A percentile compares a stretch with the other conserved stretches of the same genome.
Conservation (phyloP, 92 coral and sea anemone genomes). For the Desmophyllum pertusum region DNA sequence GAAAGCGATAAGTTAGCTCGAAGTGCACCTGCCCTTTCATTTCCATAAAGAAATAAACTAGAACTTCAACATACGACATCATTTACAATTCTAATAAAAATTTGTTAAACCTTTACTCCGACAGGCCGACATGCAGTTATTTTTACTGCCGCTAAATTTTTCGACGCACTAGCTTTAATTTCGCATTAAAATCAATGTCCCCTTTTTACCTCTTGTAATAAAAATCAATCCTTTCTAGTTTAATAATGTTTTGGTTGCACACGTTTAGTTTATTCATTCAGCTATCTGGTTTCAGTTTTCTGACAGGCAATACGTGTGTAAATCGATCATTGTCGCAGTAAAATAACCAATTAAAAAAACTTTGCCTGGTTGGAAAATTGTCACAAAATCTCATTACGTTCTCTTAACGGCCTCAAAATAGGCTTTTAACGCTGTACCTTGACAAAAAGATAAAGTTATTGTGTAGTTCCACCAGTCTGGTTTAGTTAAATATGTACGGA, state of each 20-base stretch:
- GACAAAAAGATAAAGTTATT: slow-evolving; percentile 30
- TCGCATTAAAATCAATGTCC: background rate
- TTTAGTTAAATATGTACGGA: slow-evolving; percentile 14
- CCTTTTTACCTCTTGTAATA: background rate
- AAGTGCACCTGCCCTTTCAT: slow-evolving; percentile 17
- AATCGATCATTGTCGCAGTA: background rate
- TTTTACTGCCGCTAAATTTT: slow-evolving; percentile 16
- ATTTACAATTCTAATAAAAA: slow-evolving; percentile 39
- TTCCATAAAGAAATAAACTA: slow-evolving; percentile 18
- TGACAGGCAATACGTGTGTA: background rate
- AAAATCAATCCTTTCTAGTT: background rate
- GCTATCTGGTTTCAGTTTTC: background rate
- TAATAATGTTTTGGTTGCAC: background rate
- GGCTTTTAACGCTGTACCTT: slow-evolving; percentile 28
- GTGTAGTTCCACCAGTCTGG: background rate
- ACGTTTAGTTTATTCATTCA: background rate
- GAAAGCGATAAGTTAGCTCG: slow-evolving; percentile 24
- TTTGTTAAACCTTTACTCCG: slow-evolving; percentile 22
- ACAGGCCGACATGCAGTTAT: slow-evolving; percentile 13
- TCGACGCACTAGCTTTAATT: background rate
- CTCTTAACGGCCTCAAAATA: slow-evolving; percentile 26
- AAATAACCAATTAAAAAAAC: slow-evolving; percentile 24
- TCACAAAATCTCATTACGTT: slow-evolving; percentile 19
- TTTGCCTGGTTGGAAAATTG: slow-evolving; percentile 17
- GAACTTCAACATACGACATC: slow-evolving; percentile 12